Evolutionary conservation across 1,140 invertebrate genomes (phyloP).

Genomic region (Dinoponera quadriceps): DNA sequence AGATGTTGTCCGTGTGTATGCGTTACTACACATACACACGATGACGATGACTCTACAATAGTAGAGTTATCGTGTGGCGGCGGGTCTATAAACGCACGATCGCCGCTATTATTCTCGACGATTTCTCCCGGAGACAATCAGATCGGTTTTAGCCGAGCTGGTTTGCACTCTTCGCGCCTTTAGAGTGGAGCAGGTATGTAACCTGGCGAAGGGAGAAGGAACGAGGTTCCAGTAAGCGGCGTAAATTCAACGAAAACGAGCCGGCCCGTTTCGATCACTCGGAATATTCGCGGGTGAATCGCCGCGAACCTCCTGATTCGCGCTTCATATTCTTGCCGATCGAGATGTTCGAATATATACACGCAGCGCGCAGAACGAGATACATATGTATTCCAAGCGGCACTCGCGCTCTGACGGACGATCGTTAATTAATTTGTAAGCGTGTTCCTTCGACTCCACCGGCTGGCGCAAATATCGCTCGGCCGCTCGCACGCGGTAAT

Average conservation of each 20-base stretch:
- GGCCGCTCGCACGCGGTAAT: slow-evolving; percentile 1
- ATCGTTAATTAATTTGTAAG: not conserved
- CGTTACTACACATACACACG: too few relatives aligned
- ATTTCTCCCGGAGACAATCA: not conserved
- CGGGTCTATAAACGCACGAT: not conserved
- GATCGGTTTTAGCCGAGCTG: not conserved
- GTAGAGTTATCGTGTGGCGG: not conserved
- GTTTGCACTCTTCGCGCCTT: too few relatives aligned
- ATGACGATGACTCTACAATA: too few relatives aligned
- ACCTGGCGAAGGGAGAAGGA: too few relatives aligned
- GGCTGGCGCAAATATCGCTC: too few relatives aligned
- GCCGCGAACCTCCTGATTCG: not conserved
- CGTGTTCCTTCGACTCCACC: not conserved
- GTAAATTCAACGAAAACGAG: too few relatives aligned
- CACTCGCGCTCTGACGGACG: not conserved
- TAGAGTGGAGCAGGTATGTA: too few relatives aligned
- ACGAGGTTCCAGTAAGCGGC: too few relatives aligned
- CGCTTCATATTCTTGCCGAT: not conserved
- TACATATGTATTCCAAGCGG: too few relatives aligned
- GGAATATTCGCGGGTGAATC: too few relatives aligned
- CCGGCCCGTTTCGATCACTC: too few relatives aligned
- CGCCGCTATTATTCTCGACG: not conserved
- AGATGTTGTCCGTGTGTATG: not conserved
- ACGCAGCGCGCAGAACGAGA: too few relatives aligned
- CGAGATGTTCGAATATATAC: not conserved